Conservation (phyloP, 1,140 invertebrate species). For the Cepaea nemoralis region DNA sequence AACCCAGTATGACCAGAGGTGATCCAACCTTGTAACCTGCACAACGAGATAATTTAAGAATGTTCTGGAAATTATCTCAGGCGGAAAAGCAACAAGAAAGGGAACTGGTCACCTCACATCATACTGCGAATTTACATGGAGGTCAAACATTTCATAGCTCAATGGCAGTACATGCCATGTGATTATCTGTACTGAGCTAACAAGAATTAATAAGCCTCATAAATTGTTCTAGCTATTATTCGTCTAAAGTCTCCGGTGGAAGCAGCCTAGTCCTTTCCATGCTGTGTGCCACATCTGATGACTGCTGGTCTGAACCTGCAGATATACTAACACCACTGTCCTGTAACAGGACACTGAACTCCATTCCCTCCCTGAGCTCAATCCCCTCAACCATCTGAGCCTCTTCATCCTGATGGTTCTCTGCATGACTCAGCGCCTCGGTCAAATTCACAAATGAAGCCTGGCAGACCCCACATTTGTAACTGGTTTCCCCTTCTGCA, state of each 20-base stretch:
- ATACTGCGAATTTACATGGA: no score
- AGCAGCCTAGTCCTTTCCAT: constrained; percentile 11
- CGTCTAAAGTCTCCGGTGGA: constrained; percentile 8
- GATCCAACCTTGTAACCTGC: no score
- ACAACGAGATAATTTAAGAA: no score
- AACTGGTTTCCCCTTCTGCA: constrained; percentile 16
- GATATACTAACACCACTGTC: constrained; percentile 6
- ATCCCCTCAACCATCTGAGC: constrained; percentile 12
- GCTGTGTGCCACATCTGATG: neutral
- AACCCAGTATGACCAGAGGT: no score
- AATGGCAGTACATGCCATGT: no score
- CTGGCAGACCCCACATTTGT: constrained; percentile 37
- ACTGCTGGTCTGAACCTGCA: neutral
- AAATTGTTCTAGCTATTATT: no score
- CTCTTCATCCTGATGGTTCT: constrained; percentile 37
- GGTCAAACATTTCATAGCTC: no score
- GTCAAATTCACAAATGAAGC: constrained; percentile 32
- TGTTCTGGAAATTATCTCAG: no score
- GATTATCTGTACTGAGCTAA: no score
- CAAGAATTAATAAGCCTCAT: no score
- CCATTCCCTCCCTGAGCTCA: neutral
- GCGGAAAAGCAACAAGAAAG: no score
- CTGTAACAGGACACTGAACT: constrained; percentile 22
- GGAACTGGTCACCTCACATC: no score
- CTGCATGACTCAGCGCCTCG: constrained; percentile 33